A percentile compares a stretch with the other conserved stretches of the same genome.
Conservation (phyloP, 2,113 vertebrate species). For the Misgurnus mizolepis region DNA sequence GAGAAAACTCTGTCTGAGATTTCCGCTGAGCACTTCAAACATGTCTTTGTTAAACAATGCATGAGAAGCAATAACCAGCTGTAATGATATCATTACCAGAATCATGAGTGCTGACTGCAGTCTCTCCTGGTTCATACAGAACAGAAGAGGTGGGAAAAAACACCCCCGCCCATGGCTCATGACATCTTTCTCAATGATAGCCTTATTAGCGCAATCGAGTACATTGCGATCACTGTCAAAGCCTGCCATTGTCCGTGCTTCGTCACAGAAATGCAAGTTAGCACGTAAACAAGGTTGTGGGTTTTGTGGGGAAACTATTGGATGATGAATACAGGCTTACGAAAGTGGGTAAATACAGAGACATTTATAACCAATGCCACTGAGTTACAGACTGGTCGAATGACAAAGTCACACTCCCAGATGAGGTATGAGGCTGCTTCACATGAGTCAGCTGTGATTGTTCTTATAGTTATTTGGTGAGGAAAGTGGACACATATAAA, state of each 20-base stretch:
- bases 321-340: conserved; percentile 44
- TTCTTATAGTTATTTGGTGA: not conserved
- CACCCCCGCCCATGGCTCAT: conserved; percentile 45
- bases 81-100: conserved; percentile 59
- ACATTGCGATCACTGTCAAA: conserved; percentile 49
- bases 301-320: conserved; percentile 25
- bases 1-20: conserved; percentile 48
- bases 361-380: conserved; percentile 22
- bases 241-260: conserved; percentile 41
- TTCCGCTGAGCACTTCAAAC: conserved; percentile 53
- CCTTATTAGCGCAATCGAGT: conserved; percentile 44
- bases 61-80: conserved; percentile 56
- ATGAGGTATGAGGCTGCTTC: not conserved
- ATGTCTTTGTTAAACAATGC: conserved; percentile 59
- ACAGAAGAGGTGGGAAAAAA: conserved; percentile 32
- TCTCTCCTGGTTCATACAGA: conserved; percentile 42
- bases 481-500: not conserved
- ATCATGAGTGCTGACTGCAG: conserved; percentile 50
- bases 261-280: conserved; percentile 44
- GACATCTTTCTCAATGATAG: conserved; percentile 52
- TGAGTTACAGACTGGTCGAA: conserved; percentile 25
- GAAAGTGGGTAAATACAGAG: conserved; percentile 44
- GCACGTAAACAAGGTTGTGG: conserved; percentile 46
- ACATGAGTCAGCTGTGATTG: conserved; percentile 10
- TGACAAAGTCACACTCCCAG: not conserved